Evolutionary conservation across 2,888 invertebrate genomes (phyloP), one percentile per base, ranked within the genome.

Genomic region (Pardosa pseudoannulata): DNA sequence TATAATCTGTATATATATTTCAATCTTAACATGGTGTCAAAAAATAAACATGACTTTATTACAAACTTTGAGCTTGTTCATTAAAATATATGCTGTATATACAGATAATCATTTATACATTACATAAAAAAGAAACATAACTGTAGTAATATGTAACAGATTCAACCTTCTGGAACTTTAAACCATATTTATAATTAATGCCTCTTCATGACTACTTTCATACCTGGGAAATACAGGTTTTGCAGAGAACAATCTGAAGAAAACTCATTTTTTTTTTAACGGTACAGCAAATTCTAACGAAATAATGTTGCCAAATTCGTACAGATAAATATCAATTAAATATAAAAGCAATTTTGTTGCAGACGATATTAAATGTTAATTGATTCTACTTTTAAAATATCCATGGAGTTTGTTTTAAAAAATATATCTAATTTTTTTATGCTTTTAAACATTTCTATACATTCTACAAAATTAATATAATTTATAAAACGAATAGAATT

Each of bases 21-120:
- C 29, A 13, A 27, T 11, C 27, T 50, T 31, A 50, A 80, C 67
- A 41, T 71, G 5, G 29, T 39, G 62, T 80, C 72, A 13, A 80
- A 80, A 80, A 80, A 80, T 80, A 72, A 72, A 64, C 79, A 41
- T 28, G 29, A 50, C 64, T 31, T 73, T 75, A 70, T 81, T 41
- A 75, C 56, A 81, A 75, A 39, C 56, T 65, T 80, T 80, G 73
- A 80, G 80, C 73, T 39, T 9, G 16, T 41, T 41, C 70, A 28
- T 41, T 41, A 70, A 70, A 70, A 70, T 70, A 41, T 41, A 36
- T 41, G 5, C 36, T 41, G 41, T 70, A 70, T 70, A 41, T 70
- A 70, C 70, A 70, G 36, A 31, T 67, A 65, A 65, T 65, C 29
- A 65, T 31, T 29, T 65, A 65, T 65, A 65, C 31, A 62, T 19